These are phyloP conservation scores for Dexiosoma caninum DNA, from an alignment of 2,888 invertebrate genomes.

Conservation along the genomic window DNA sequence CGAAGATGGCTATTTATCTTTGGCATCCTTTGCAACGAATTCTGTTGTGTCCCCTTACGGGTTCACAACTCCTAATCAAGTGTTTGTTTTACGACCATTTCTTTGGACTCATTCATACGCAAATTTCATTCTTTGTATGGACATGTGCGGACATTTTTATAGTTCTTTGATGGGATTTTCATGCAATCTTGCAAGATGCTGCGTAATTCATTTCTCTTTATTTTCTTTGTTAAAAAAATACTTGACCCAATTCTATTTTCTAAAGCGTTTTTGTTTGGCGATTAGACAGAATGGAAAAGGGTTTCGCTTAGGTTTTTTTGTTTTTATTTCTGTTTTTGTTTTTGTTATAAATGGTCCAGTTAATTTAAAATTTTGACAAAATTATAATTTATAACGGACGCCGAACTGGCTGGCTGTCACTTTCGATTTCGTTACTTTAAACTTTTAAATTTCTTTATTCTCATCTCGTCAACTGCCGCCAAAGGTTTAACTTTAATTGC, in stretches of 20 bases:
- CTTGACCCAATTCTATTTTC: constrained; percentile 53
- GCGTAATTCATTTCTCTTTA: constrained; percentile 50
- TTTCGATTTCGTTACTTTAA: constrained; percentile 1
- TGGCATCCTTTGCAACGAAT: constrained; percentile 15
- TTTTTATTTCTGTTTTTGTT: constrained; percentile 44
- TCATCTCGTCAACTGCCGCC: not conserved
- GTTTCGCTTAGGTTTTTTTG: too few species aligned
- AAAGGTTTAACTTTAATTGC: constrained; percentile 49
- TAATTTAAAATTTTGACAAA: constrained; percentile 42
- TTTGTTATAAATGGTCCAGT: constrained; percentile 49
- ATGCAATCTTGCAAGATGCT: constrained; percentile 34
- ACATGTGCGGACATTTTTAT: constrained; percentile 68
- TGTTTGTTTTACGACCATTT: constrained; percentile 41
- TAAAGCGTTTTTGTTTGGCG: constrained; percentile 7
- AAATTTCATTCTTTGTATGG: constrained; percentile 62
- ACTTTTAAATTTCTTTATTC: not conserved
- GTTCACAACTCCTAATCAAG: constrained; percentile 46
- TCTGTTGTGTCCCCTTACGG: constrained; percentile 9
- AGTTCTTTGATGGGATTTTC: constrained; percentile 58
- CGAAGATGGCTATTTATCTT: constrained; percentile 49
- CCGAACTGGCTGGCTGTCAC: constrained; percentile 12
- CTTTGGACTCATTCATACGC: constrained; percentile 29
- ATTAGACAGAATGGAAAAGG: constrained; percentile 17
- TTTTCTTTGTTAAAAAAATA: constrained; percentile 35
- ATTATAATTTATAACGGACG: constrained; percentile 52